phyloP scores from a whole-genome alignment of 2,888 invertebrate genomes.

The Sicus ferrugineus region DNA sequence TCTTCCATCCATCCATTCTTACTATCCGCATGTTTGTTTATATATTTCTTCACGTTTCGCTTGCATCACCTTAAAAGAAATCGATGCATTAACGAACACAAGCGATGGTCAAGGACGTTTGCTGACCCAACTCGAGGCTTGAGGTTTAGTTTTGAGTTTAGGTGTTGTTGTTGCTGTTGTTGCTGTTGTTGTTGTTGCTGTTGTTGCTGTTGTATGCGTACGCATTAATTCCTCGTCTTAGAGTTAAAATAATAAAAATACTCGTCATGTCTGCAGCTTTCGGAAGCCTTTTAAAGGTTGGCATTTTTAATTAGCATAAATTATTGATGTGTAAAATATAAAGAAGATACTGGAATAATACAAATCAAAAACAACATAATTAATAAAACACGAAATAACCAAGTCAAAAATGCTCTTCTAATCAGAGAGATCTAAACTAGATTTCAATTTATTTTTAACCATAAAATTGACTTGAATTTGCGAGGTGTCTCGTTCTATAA shows the following conservation, averaged over 20 bases:
- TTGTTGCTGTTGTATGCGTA: not conserved
- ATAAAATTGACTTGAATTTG: too few species aligned
- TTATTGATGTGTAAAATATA: not conserved
- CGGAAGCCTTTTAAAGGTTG: too few species aligned
- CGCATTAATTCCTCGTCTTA: too few species aligned
- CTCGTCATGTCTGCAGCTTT: too few species aligned
- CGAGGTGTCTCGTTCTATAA: not conserved
- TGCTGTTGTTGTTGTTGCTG: not conserved
- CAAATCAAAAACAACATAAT: not conserved
- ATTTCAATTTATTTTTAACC: too few species aligned
- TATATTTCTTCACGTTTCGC: slow-evolving; percentile 31
- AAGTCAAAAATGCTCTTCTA: too few species aligned
- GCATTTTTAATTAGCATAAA: not conserved
- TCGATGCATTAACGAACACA: not conserved
- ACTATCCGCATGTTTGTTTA: too few species aligned
- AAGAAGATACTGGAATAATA: not conserved
- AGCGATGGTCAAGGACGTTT: slow-evolving; percentile 29
- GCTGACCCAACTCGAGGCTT: slow-evolving; percentile 14
- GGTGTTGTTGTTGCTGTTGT: not conserved
- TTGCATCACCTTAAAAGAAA: slow-evolving; percentile 18
- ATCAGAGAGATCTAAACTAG: too few species aligned
- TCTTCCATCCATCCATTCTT: too few species aligned
- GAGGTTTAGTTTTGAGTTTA: not conserved
- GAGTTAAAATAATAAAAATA: too few species aligned
- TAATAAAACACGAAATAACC: slow-evolving; percentile 2